Evolutionary conservation across 1,140 invertebrate genomes (phyloP).

Genomic region (Zeugodacus cucurbitae): DNA sequence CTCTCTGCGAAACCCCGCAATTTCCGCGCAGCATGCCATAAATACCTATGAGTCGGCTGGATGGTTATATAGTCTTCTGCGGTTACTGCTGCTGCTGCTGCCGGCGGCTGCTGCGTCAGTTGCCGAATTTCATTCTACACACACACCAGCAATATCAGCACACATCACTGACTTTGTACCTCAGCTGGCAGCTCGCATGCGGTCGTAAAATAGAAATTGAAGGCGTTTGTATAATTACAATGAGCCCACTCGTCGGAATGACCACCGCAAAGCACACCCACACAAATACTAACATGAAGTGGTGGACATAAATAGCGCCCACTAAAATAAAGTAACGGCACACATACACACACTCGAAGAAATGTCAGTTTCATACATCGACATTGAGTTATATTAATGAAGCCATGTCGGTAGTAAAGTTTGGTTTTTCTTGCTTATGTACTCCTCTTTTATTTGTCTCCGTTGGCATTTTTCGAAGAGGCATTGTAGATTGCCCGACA

Average conservation of each 20-base stretch:
- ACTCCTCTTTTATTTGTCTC: not conserved
- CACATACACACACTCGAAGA: not conserved
- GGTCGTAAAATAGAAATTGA: slow-evolving; percentile 23
- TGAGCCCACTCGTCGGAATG: not conserved
- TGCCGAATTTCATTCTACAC: not conserved
- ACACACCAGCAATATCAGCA: not conserved
- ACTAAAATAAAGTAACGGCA: not conserved
- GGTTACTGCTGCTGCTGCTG: not conserved
- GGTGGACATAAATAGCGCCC: not conserved
- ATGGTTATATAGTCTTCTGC: not conserved
- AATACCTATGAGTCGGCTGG: not conserved
- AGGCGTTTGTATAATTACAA: slow-evolving; percentile 29
- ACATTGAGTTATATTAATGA: not conserved
- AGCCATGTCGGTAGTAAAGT: not conserved
- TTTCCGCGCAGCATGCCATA: not conserved
- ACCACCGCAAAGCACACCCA: not conserved
- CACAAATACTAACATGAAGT: not conserved
- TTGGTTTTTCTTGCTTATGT: not conserved
- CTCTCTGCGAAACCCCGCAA: not conserved
- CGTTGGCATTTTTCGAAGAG: not conserved
- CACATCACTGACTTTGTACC: not conserved
- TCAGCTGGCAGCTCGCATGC: not conserved
- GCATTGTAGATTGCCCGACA: not conserved
- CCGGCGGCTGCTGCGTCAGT: not conserved
- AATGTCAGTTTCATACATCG: not conserved